Conservation (phyloP, 2,888 invertebrate species). For the Papilio protenor region DNA sequence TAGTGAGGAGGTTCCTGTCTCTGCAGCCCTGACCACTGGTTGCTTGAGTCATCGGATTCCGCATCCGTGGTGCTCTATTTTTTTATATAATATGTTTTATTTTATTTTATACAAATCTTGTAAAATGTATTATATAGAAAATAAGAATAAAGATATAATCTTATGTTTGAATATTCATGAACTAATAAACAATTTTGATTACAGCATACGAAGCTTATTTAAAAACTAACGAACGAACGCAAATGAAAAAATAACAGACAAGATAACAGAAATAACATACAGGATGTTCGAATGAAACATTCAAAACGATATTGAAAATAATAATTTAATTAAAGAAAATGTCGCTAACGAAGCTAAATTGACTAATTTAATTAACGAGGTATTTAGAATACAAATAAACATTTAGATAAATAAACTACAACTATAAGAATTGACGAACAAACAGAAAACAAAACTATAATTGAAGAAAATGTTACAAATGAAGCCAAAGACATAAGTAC, state of each 20-base stretch:
- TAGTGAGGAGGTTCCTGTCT: no score
- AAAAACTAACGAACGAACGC: constrained; percentile 52
- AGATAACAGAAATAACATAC: constrained; percentile 49
- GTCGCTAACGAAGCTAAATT: constrained; percentile 24
- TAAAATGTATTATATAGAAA: no score
- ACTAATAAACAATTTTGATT: no score
- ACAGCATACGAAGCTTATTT: constrained; percentile 72
- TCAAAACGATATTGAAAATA: constrained; percentile 67
- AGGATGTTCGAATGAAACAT: constrained; percentile 21
- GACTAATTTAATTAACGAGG: constrained; percentile 39
- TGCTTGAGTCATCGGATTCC: no score
- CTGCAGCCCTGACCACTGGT: no score
- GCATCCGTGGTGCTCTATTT: no score
- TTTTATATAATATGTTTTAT: no score
- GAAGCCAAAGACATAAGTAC: constrained; percentile 56
- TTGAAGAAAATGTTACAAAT: neutral
- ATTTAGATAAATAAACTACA: constrained; percentile 39
- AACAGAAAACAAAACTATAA: constrained; percentile 42
- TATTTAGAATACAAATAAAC: constrained; percentile 40
- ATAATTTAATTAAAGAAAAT: constrained; percentile 48
- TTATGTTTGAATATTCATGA: no score
- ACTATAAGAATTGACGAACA: constrained; percentile 39
- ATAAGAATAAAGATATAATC: no score
- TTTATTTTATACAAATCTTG: no score
- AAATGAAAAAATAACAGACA: constrained; percentile 45